Conservation (phyloP, 1,140 invertebrate species). For the Habropoda laboriosa region DNA sequence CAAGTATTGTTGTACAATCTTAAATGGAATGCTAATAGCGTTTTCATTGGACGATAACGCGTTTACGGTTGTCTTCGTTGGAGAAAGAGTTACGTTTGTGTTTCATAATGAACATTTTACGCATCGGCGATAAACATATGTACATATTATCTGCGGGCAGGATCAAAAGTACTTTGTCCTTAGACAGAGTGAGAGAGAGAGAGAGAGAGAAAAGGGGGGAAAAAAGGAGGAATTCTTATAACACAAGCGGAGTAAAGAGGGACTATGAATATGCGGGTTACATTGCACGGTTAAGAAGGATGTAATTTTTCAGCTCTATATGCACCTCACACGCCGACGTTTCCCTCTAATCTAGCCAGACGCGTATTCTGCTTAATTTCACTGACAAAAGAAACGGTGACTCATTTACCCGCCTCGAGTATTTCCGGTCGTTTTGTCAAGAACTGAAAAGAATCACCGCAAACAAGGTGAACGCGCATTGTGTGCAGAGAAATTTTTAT, state of each 20-base stretch:
- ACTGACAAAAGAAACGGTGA: slow-evolving; percentile 20
- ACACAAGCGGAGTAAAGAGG: not conserved
- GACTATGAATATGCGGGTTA: not conserved
- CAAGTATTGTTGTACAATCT: not conserved
- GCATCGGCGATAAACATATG: not conserved
- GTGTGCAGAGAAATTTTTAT: slow-evolving; percentile 38
- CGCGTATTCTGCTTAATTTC: slow-evolving; percentile 21
- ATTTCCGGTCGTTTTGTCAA: slow-evolving; percentile 34
- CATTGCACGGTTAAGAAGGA: not conserved
- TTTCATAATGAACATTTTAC: not conserved
- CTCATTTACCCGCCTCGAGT: slow-evolving; percentile 24
- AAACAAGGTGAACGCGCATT: slow-evolving; percentile 32
- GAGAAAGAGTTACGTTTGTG: not conserved
- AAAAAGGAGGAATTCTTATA: not conserved
- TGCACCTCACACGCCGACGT: not conserved
- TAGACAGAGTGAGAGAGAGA: too few species aligned
- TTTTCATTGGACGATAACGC: not conserved
- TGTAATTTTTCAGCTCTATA: not conserved
- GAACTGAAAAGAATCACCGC: slow-evolving; percentile 31
- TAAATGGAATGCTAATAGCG: not conserved
- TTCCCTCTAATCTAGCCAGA: not conserved
- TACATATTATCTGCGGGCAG: not conserved
- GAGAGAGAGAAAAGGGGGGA: too few species aligned
- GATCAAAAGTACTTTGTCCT: not conserved
- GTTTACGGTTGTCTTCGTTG: not conserved